Evolutionary conservation across 2,113 vertebrate species (phyloP).

Genomic region (Hemiprocne comata): DNA sequence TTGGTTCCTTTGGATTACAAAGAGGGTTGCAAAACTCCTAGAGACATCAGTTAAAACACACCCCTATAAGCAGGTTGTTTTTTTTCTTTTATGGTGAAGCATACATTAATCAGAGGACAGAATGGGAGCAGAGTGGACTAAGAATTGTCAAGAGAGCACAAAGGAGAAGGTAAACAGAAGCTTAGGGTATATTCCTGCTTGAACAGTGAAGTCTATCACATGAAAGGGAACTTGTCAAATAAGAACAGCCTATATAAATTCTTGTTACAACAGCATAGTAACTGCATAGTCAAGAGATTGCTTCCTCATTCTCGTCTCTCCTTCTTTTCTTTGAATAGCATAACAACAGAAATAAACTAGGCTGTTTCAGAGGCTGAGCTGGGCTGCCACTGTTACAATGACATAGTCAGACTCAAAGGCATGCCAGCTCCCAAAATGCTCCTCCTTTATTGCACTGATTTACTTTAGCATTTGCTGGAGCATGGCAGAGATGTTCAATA

Average conservation of each 20-base stretch:
- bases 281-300: not conserved
- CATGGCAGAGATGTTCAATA: not conserved
- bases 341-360: not conserved
- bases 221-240: not conserved
- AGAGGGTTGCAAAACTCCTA: not conserved
- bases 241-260: not conserved
- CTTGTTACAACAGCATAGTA: not conserved
- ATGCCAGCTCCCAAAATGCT: not conserved
- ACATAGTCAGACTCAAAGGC: not conserved
- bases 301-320: not conserved
- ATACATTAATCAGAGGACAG: not conserved
- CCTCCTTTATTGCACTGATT: not conserved
- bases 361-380: not conserved
- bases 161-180: not conserved
- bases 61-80: rapidly evolving
- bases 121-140: not conserved
- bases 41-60: rapidly evolving
- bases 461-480: not conserved
- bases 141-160: not conserved
- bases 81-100: not conserved
- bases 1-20: not conserved
- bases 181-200: not conserved
- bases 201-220: not conserved
- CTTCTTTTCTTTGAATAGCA: not conserved
- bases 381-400: not conserved